Conservation (phyloP, 2,113 vertebrate species). For the Zapus hudsonius region DNA sequence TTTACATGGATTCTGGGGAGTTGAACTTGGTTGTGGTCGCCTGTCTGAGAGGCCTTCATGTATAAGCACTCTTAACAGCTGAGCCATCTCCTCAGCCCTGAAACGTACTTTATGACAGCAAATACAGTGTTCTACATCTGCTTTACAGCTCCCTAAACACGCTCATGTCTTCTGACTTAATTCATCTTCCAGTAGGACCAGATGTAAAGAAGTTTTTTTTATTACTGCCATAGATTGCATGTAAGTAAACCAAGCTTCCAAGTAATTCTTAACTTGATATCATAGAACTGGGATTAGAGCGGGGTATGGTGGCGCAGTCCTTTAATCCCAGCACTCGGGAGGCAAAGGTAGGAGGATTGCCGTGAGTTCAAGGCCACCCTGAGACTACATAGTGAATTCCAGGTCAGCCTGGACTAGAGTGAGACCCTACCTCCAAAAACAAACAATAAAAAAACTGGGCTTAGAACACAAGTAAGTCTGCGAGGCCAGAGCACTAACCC, state of each 20-base stretch:
- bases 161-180: conserved; percentile 20
- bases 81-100: neutral
- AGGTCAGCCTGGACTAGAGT: no score
- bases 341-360: no score
- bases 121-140: neutral
- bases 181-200: conserved; percentile 27
- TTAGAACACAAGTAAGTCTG: neutral
- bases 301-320: no score
- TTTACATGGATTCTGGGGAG: no score
- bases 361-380: no score
- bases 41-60: no score
- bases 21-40: no score
- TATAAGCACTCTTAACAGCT: no score
- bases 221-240: conserved; percentile 24
- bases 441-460: no score
- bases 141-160: conserved; percentile 16
- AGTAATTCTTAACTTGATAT: neutral
- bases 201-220: conserved; percentile 40
- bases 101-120: neutral
- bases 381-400: no score
- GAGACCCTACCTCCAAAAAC: no score
- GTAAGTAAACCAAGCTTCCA: conserved; percentile 31
- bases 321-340: no score
- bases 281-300: neutral
- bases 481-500: neutral